A percentile compares a stretch with the other conserved stretches of the same genome.
Conservation (phyloP, 1,140 invertebrate genomes). For the Heliconius hewitsoni region DNA sequence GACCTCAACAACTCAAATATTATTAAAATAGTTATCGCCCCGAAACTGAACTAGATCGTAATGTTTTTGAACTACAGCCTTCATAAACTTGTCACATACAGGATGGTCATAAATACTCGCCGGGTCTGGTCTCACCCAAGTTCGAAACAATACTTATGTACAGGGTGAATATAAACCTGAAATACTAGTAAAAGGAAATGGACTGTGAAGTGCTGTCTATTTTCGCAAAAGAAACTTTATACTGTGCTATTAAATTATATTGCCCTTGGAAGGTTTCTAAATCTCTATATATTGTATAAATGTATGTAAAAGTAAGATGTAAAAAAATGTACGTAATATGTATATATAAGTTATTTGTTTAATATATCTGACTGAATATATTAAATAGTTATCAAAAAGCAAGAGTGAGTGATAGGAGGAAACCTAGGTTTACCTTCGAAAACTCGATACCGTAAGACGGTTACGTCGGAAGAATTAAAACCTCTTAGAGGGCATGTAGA, state of each 20-base stretch:
- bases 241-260: background rate
- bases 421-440: too few species aligned
- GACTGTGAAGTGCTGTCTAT: background rate
- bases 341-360: too few species aligned
- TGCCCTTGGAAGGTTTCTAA: background rate
- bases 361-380: too few species aligned
- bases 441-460: too few species aligned
- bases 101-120: background rate
- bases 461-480: too few species aligned
- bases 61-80: constrained; percentile 7
- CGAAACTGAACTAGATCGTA: background rate
- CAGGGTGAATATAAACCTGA: background rate
- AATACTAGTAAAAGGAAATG: constrained; percentile 8
- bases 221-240: background rate
- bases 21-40: too few species aligned
- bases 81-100: constrained; percentile 14
- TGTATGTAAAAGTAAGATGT: too few species aligned
- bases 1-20: too few species aligned
- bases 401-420: too few species aligned
- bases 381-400: too few species aligned
- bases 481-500: too few species aligned
- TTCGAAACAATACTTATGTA: constrained; percentile 8
- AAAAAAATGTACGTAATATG: too few species aligned
- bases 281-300: background rate
- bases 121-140: constrained; percentile 1